These are phyloP conservation scores for Bambusicola thoracicus DNA, from an alignment of 2,113 vertebrate species.

Conservation along the genomic window DNA sequence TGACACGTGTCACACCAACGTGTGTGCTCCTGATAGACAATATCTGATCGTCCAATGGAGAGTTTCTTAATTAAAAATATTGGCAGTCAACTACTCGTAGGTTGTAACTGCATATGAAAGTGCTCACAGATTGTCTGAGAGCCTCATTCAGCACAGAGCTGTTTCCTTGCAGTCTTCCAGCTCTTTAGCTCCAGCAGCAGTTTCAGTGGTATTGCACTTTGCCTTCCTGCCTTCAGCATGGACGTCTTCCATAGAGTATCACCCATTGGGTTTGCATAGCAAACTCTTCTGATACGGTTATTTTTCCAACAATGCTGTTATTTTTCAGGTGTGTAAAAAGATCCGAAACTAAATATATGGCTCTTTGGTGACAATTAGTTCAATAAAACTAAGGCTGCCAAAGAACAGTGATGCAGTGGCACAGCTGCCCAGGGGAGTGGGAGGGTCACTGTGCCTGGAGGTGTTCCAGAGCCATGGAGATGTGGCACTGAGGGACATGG, in stretches of 20 bases:
- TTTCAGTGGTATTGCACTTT: not conserved
- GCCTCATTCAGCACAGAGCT: not conserved
- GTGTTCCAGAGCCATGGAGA: too few relatives aligned
- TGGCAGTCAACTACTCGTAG: not conserved
- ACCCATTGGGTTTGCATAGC: not conserved
- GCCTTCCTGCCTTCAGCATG: not conserved
- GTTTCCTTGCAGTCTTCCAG: not conserved
- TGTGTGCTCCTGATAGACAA: not conserved
- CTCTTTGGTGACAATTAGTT: not conserved
- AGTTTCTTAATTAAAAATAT: not conserved
- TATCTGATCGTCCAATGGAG: not conserved
- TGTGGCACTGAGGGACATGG: too few relatives aligned
- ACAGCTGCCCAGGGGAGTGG: too few relatives aligned
- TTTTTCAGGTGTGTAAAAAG: too few relatives aligned
- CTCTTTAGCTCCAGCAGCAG: not conserved
- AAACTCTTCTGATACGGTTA: not conserved
- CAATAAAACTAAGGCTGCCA: conserved; percentile 40
- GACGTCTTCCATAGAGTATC: not conserved
- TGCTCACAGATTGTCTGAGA: not conserved
- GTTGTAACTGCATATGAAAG: not conserved
- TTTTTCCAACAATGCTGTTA: too few relatives aligned
- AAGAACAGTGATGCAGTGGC: not conserved
- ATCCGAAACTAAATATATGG: too few relatives aligned
- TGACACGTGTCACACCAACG: too few relatives aligned
- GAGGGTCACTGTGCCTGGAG: too few relatives aligned